Evolutionary conservation across 2,797 vertebrate species (phyloP), one percentile per base, ranked within the genome.

Genomic region (Eurystomus glaucurus): DNA sequence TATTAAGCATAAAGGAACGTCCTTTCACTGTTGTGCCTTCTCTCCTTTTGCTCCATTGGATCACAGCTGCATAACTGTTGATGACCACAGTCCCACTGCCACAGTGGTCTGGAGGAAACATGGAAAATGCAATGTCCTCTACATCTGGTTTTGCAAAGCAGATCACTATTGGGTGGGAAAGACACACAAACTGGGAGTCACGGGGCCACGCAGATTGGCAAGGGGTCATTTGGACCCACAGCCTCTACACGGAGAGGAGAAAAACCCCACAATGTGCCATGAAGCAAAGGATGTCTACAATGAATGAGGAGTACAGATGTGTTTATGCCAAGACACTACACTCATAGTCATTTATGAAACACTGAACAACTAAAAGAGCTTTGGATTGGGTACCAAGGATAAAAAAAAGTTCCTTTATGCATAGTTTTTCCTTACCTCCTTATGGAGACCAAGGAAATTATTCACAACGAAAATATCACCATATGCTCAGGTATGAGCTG

Each of bases 221-320:
- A 29, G 37, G 65, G 3, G 3, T 29, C 1, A 0, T 71, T 58
- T 48, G 52, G 33, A 60, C 26, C 25, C 18, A 65, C 54, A 57
- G 4, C 14, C 26, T 82, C 57, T 68, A 26, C 50, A 17, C 6
- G 2, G 11, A 72, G 65, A 70, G 28, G 10, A 64, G 33, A 54
- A 76, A 82, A 74, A 9, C 1, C 9, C n/a, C 26, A 6, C 21
- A 35, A 2, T 3, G 1, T 2, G 1, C 2, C 14, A 23, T 2
- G 6, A 10, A 50, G 61, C 0, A 19, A 48, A 50, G 50, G 54
- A 29, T 43, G 31, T 6, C 20, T 88, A 57, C 74, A 37, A 15
- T 0, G 14, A 78, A 26, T 10, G 28, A 65, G 37, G 26, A 83
- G 3, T 0, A 10, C 8, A 25, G n/a, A 8, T 11, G 23, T 25